A percentile compares a stretch with the other conserved stretches of the same genome.
These are phyloP conservation scores for Cephus nigrinus DNA, from an alignment of 2,888 invertebrate genomes.

Conservation along the genomic window DNA sequence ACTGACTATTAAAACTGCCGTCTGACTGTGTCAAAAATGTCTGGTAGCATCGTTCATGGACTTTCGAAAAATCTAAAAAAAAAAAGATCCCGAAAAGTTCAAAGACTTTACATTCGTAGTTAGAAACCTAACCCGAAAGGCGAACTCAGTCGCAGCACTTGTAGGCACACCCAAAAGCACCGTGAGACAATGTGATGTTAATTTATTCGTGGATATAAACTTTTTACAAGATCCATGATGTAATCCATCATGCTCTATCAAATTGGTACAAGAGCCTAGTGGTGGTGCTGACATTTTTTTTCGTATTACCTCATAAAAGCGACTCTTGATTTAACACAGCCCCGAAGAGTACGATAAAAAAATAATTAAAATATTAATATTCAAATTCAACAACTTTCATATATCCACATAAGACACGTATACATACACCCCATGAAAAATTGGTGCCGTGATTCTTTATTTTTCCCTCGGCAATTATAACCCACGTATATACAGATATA, in stretches of 20 bases:
- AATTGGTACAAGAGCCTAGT: slow-evolving; percentile 40
- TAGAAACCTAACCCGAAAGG: neutral
- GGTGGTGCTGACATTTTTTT: neutral
- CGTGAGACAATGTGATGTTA: slow-evolving; percentile 47
- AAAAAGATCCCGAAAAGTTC: neutral
- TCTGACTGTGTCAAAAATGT: neutral
- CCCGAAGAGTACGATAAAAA: neutral
- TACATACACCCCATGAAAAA: neutral
- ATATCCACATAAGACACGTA: neutral
- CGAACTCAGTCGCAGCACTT: neutral
- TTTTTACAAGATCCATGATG: slow-evolving; percentile 45
- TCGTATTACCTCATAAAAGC: neutral
- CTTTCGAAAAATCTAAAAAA: neutral
- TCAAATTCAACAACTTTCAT: neutral
- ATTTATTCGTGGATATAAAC: slow-evolving; percentile 49
- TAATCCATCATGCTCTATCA: slow-evolving; percentile 57
- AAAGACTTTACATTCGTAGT: neutral
- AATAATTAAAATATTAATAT: neutral
- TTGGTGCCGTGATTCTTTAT: slow-evolving; percentile 20
- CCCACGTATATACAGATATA: neutral
- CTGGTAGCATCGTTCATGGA: neutral
- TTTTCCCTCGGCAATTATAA: neutral
- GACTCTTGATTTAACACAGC: neutral
- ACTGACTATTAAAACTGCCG: neutral
- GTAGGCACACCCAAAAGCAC: neutral